Conservation (phyloP, 2,888 invertebrate genomes). For the Biston stratarius region DNA sequence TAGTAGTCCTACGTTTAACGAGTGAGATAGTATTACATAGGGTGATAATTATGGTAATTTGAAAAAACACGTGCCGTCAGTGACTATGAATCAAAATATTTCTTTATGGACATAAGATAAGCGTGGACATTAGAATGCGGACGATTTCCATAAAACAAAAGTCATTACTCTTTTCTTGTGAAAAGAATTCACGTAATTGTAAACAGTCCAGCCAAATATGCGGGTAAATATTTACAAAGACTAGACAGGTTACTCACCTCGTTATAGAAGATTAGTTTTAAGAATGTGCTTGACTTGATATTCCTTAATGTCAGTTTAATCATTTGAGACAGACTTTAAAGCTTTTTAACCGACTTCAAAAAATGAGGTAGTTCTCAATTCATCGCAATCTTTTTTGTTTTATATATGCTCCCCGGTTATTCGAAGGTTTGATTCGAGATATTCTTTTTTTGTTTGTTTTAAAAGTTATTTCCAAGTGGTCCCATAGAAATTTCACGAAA, state of each 20-base stretch:
- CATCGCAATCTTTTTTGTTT: too few relatives aligned
- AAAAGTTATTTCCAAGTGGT: too few relatives aligned
- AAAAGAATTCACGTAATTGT: not conserved
- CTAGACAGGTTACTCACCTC: slow-evolving; percentile 7
- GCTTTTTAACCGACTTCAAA: too few relatives aligned
- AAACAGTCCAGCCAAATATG: slow-evolving; percentile 18
- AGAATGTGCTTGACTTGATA: not conserved
- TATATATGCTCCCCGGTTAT: too few relatives aligned
- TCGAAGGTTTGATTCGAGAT: too few relatives aligned
- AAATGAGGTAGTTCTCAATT: too few relatives aligned
- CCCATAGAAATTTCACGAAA: too few relatives aligned
- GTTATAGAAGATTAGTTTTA: not conserved
- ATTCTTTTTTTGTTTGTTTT: too few relatives aligned
- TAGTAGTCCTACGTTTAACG: too few relatives aligned
- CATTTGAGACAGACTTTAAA: not conserved
- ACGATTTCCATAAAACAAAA: not conserved
- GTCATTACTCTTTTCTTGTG: not conserved
- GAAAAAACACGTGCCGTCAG: not conserved
- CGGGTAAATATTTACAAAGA: slow-evolving; percentile 12
- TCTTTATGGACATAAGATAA: not conserved
- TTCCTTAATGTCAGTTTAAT: slow-evolving; percentile 8
- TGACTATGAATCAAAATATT: not conserved
- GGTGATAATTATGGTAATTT: too few relatives aligned
- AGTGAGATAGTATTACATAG: too few relatives aligned
- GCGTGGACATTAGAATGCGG: not conserved